These are phyloP conservation scores for Leptocoma aspasia DNA, from an alignment of 2,113 vertebrate species.

Conservation along the genomic window DNA sequence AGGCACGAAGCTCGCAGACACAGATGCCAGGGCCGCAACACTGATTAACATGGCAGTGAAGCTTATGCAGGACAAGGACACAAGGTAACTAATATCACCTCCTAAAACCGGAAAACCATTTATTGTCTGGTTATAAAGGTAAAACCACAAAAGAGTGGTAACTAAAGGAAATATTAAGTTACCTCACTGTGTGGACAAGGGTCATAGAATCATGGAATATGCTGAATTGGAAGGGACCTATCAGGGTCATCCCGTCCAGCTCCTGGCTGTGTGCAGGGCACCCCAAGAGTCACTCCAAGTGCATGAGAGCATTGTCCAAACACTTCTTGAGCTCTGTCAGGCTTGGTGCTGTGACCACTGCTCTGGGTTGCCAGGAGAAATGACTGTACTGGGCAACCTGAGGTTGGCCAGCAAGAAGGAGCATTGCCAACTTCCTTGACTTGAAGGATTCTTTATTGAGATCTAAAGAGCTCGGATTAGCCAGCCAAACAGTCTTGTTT, in stretches of 20 bases:
- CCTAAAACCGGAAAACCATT: not conserved
- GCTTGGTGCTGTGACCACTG: not conserved
- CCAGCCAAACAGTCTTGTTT: not conserved
- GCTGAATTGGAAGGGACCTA: too few species aligned
- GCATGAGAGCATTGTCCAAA: not conserved
- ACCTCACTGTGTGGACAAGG: not conserved
- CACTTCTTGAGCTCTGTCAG: not conserved
- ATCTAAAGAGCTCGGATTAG: not conserved
- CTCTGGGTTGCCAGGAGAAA: not conserved
- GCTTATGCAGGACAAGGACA: conserved; percentile 73
- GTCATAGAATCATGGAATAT: not conserved
- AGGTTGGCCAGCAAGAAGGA: not conserved
- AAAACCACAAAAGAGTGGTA: not conserved
- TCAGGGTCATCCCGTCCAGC: not conserved
- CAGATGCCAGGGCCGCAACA: too few species aligned
- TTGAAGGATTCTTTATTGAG: not conserved
- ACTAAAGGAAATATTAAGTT: not conserved
- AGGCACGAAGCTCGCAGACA: conserved; percentile 19
- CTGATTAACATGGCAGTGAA: conserved; percentile 25
- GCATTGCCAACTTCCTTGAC: not conserved
- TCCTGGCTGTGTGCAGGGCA: not conserved
- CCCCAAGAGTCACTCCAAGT: not conserved
- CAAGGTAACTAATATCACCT: conserved; percentile 49
- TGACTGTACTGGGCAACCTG: not conserved
- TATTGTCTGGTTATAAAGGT: not conserved